Percentiles rank a stretch among this genome's conserved stretches.
These are phyloP conservation scores for Chrysopilus asiliformis DNA, from an alignment of 2,888 invertebrate genomes.

Conservation along the genomic window DNA sequence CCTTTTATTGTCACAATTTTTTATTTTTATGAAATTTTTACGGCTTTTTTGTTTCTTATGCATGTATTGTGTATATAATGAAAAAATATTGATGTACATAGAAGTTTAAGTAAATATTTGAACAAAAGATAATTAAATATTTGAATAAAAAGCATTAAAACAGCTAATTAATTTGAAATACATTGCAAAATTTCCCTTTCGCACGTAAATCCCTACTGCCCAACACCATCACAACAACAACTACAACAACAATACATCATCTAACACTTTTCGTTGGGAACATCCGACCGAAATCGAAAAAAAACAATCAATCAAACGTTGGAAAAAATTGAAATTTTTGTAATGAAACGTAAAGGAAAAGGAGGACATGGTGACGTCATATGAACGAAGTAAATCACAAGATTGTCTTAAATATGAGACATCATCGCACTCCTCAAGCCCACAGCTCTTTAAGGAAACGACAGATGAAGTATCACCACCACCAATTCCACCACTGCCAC, in stretches of 20 bases:
- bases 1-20: no score
- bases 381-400: conserved; percentile 26
- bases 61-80: background rate
- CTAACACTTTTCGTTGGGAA: no score
- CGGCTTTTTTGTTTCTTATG: background rate
- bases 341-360: background rate
- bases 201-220: conserved; percentile 5
- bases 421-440: conserved; percentile 26
- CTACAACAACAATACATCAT: background rate
- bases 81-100: conserved; percentile 4
- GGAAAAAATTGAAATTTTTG: background rate
- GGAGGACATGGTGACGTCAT: conserved; percentile 6
- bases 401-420: conserved; percentile 20
- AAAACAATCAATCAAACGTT: background rate
- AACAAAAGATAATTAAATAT: conserved; percentile 1
- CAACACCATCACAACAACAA: background rate
- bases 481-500: conserved; percentile 50
- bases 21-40: no score
- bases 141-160: conserved; percentile 2
- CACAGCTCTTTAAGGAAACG: conserved; percentile 26
- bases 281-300: background rate
- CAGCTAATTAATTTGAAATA: conserved; percentile 5
- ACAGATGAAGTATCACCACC: conserved; percentile 46
- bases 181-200: conserved; percentile 1
- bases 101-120: conserved; percentile 2